Conservation (phyloP, 2,888 invertebrate genomes). For the Cepaea hortensis region DNA sequence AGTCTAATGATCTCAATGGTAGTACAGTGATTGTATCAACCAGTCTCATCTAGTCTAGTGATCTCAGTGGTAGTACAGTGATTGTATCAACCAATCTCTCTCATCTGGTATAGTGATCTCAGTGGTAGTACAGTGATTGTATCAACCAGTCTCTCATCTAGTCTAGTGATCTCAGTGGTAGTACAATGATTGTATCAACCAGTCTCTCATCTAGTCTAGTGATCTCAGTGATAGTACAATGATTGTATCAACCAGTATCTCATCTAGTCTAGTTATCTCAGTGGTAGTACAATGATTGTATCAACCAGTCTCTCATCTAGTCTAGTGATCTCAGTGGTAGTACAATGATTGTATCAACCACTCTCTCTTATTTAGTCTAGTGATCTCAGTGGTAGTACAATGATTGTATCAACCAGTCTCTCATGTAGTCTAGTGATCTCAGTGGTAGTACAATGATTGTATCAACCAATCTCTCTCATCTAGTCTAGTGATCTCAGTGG, state of each 20-base stretch:
- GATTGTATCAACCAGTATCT: too few relatives aligned
- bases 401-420: too few relatives aligned
- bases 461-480: too few relatives aligned
- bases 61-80: not conserved
- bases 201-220: not conserved
- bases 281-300: not conserved
- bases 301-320: too few relatives aligned
- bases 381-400: not conserved
- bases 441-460: not conserved
- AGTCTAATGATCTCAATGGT: too few relatives aligned
- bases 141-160: too few relatives aligned
- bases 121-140: not conserved
- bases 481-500: not conserved
- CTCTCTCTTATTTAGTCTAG: too few relatives aligned
- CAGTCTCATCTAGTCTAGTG: not conserved
- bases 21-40: too few relatives aligned
- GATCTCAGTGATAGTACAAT: not conserved
- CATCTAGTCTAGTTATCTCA: not conserved
- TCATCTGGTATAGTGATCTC: not conserved
- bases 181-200: too few relatives aligned
- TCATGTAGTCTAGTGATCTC: not conserved
- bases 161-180: not conserved
- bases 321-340: not conserved
- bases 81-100: too few relatives aligned
- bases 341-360: too few relatives aligned